phyloP scores from a whole-genome alignment of 2,113 vertebrate species.

The Megaceryle torquata region DNA sequence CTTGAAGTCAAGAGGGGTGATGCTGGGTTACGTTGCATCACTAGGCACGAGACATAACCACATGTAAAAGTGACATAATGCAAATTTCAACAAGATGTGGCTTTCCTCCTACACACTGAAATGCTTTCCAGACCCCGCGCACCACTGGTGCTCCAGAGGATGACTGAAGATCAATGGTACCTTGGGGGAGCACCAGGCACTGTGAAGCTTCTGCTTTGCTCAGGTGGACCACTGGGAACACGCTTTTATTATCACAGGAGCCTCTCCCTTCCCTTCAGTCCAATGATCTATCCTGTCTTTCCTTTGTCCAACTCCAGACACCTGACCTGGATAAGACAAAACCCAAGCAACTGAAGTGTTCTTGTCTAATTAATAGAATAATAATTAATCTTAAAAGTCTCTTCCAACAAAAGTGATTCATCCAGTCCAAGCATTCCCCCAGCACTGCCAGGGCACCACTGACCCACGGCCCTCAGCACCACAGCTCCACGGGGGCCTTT shows the following conservation, averaged over 20 bases:
- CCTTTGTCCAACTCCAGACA: rapidly evolving
- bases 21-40: slow-evolving; percentile 1
- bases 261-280: not conserved
- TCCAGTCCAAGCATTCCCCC: too few species aligned
- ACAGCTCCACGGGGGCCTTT: too few species aligned
- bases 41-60: slow-evolving; percentile 55
- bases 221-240: not conserved
- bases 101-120: not conserved
- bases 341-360: rapidly evolving
- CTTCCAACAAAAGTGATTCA: too few species aligned
- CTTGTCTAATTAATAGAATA: not conserved
- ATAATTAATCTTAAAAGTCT: too few species aligned
- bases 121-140: not conserved
- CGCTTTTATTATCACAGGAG: rapidly evolving
- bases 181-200: not conserved
- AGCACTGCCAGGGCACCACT: too few species aligned
- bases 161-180: not conserved
- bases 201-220: not conserved
- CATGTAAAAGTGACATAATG: slow-evolving; percentile 34
- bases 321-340: rapidly evolving
- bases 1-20: slow-evolving; percentile 4
- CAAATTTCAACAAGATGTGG: slow-evolving; percentile 37
- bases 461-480: too few species aligned
- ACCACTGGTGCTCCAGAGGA: not conserved
- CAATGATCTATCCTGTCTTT: rapidly evolving